Evolutionary conservation across 2,113 vertebrate genomes (phyloP).

Genomic region (Noturus placidus): DNA sequence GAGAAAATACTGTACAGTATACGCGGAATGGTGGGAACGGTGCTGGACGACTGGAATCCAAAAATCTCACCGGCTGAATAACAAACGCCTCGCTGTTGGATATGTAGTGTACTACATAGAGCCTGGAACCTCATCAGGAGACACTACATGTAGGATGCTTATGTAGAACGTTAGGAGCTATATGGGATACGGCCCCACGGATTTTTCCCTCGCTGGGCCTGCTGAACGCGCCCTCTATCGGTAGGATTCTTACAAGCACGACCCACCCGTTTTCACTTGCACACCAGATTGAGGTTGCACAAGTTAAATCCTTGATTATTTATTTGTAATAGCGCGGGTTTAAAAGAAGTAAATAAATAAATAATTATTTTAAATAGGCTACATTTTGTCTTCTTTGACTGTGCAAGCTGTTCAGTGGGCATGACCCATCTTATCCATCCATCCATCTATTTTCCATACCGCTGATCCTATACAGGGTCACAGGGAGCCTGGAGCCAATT

Average conservation of each 20-base stretch:
- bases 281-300: background rate
- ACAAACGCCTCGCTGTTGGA: background rate
- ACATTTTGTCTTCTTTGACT: background rate
- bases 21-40: conserved; percentile 50
- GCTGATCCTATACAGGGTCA: too few relatives aligned
- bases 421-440: background rate
- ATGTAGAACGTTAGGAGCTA: background rate
- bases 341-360: background rate
- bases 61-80: background rate
- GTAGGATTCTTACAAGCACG: background rate
- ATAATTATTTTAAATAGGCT: background rate
- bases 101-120: background rate
- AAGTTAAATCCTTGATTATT: background rate
- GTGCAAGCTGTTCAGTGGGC: background rate
- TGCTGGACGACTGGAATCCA: conserved; percentile 21
- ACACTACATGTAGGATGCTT: background rate
- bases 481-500: too few relatives aligned
- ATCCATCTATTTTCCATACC: too few relatives aligned
- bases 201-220: background rate
- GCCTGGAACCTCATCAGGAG: background rate
- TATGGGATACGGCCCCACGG: background rate
- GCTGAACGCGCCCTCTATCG: conserved; percentile 51
- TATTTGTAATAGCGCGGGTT: background rate
- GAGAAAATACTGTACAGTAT: background rate
- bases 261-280: background rate